These are phyloP conservation scores for Drosophila borborema DNA, from an alignment of 2,888 invertebrate genomes.

Conservation along the genomic window DNA sequence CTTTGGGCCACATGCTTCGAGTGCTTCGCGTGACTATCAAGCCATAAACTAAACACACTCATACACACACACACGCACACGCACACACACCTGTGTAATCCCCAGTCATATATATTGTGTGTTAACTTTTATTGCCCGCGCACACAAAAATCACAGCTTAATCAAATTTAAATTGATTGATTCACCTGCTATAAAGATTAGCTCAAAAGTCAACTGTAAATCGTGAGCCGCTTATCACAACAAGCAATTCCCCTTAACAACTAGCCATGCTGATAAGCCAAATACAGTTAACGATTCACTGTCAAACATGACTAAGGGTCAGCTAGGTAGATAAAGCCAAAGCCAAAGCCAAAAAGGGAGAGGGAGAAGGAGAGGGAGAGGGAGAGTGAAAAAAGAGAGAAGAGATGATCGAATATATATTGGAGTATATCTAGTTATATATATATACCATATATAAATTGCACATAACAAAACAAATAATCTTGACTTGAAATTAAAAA, in stretches of 20 bases:
- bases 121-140: slow-evolving; percentile 10
- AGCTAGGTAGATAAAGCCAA: neutral
- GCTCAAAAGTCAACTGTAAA: slow-evolving; percentile 23
- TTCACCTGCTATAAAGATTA: slow-evolving; percentile 48
- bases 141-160: slow-evolving; percentile 62
- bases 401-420: no score
- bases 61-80: neutral
- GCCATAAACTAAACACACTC: slow-evolving; percentile 40
- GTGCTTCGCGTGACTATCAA: slow-evolving; percentile 54
- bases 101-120: slow-evolving; percentile 25
- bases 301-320: neutral
- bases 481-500: neutral
- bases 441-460: neutral
- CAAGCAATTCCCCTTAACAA: neutral
- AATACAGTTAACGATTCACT: neutral
- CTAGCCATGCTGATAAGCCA: slow-evolving; percentile 18
- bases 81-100: slow-evolving; percentile 27
- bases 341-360: no score
- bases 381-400: no score
- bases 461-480: neutral
- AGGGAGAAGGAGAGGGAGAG: no score
- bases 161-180: slow-evolving; percentile 77
- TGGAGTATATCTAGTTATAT: neutral
- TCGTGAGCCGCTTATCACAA: slow-evolving; percentile 29
- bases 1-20: slow-evolving; percentile 40